Base-by-base conservation (phyloP, 2,113 vertebrate species). In the Perca fluviatilis region DNA sequence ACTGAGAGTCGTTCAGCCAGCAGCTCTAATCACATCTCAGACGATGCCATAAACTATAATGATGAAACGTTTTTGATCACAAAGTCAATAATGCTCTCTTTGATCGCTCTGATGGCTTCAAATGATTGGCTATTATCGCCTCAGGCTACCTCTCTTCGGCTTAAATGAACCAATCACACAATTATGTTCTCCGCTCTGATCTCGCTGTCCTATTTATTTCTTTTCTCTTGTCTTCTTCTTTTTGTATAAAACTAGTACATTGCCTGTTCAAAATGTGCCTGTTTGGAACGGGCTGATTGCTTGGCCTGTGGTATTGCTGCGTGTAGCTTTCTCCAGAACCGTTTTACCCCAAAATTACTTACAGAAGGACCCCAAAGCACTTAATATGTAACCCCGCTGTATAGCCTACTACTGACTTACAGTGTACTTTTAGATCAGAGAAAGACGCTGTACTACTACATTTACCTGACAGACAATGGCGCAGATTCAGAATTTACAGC, bases 91-190 rank as follows among this genome's bases (percentile, higher is more conserved):
- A 49, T 56, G 23, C 15, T 43, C 58, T 68, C 25, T 56, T n/a
- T 57, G 27, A 27, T 80, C 15, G 3, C 51, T 67, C 36, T 25
- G 27, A 18, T 54, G 27, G 16, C 13, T 58, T 53, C 23, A 68
- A 53, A 53, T 62, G 10, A 66, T 27, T 77, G 27, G 51, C 58
- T 60, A 33, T 58, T 66, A 43, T 72, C 18, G 18, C n/a, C 3
- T 67, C 11, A 16, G 3, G 3, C 43, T 27, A 21, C 14, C 43
- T 74, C 23, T 46, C 30, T 3, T 58, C 12, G 12, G 23, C 33
- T 78, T 36, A 61, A 62, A 79, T 69, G 13, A 61, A 60, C 54
- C 63, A 30, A 49, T 67, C 66, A 6, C 47, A 25, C 4, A 57
- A 43, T 63, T 18, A 36, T 57, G 46, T 57, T 57, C 54, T 27